phyloP scores from a whole-genome alignment of 2,113 vertebrate species.

The Chamaetylas fuelleborni region DNA sequence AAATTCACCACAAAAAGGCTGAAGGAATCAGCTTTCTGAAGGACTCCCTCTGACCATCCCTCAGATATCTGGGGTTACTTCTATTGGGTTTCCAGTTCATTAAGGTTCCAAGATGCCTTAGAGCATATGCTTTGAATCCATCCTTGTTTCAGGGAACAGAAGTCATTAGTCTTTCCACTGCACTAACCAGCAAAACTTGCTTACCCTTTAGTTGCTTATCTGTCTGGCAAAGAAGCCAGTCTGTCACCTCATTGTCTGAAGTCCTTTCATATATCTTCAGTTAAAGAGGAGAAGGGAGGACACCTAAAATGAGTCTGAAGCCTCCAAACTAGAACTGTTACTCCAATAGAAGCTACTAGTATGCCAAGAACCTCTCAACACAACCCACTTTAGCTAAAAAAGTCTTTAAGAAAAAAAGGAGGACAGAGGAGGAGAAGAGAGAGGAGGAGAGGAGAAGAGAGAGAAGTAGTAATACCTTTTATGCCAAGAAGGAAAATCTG shows the following conservation, averaged over 20 bases:
- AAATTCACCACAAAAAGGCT: neutral
- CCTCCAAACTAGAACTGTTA: neutral
- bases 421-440: neutral
- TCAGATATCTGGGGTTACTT: neutral
- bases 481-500: slow-evolving; percentile 21
- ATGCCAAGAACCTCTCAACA: neutral
- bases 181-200: neutral
- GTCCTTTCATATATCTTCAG: neutral
- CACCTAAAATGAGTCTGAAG: neutral
- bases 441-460: too few relatives aligned
- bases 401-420: neutral
- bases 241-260: neutral
- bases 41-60: neutral
- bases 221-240: neutral
- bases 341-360: neutral
- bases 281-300: neutral
- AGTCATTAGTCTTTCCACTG: neutral
- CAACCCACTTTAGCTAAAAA: neutral
- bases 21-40: neutral
- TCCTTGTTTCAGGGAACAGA: neutral
- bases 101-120: neutral
- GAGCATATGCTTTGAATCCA: neutral
- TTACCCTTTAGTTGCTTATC: neutral
- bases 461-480: neutral
- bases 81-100: neutral